Evolutionary conservation across 2,888 invertebrate genomes (phyloP).

Genomic region (Gymnosoma rotundatum): DNA sequence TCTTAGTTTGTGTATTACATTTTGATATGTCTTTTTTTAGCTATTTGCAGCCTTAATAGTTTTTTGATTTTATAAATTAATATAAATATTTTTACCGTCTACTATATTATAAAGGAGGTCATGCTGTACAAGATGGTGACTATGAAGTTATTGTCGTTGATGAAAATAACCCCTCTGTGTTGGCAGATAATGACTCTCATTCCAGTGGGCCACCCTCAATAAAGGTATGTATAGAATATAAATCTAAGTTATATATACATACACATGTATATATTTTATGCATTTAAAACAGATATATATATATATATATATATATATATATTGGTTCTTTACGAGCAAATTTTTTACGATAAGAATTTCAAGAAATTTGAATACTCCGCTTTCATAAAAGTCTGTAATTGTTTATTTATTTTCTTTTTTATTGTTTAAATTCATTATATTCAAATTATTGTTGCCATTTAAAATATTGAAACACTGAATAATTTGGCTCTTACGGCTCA

Average conservation of each 20-base stretch:
- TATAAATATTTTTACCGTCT: slow-evolving; percentile 15
- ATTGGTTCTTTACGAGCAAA: neutral
- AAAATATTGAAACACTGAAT: too few species aligned
- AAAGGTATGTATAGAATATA: slow-evolving; percentile 85
- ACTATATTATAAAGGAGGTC: slow-evolving; percentile 76
- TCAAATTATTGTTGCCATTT: too few species aligned
- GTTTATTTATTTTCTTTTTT: too few species aligned
- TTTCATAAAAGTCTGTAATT: too few species aligned
- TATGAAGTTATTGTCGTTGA: slow-evolving; percentile 95
- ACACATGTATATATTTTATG: too few species aligned
- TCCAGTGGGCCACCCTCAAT: slow-evolving; percentile 90
- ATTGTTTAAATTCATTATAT: too few species aligned
- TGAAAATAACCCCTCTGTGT: slow-evolving; percentile 91
- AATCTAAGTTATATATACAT: neutral
- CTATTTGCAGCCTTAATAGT: neutral
- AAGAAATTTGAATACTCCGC: too few species aligned
- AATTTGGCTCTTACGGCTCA: too few species aligned
- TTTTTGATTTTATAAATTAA: neutral
- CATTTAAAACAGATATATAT: too few species aligned
- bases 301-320: too few species aligned
- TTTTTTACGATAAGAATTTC: too few species aligned
- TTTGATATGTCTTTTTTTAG: neutral
- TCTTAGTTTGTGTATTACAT: neutral
- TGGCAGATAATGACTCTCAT: slow-evolving; percentile 90
- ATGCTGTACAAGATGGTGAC: slow-evolving; percentile 88